Percentiles rank a stretch among this genome's conserved stretches.
Conservation (phyloP, 2,797 vertebrate genomes). For the Sebastes iracundus region DNA sequence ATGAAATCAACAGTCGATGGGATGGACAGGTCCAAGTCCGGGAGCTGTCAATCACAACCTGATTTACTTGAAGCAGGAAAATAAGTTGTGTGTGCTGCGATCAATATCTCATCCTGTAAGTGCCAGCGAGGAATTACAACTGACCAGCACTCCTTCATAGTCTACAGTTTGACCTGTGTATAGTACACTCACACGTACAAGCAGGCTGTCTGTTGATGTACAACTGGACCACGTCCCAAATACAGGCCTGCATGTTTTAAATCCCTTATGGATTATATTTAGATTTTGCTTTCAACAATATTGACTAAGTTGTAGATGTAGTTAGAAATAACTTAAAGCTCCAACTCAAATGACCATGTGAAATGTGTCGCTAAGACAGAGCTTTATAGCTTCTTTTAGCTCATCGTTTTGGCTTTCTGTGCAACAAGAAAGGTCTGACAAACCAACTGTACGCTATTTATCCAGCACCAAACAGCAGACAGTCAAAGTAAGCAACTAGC, state of each 20-base stretch:
- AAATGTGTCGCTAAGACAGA: background rate
- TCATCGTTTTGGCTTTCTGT: background rate
- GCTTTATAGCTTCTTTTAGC: background rate
- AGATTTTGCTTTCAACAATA: background rate
- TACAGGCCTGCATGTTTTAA: background rate
- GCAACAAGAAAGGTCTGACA: background rate
- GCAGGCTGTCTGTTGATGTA: slow-evolving; percentile 4
- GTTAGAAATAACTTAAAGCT: background rate
- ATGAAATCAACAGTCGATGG: slow-evolving; percentile 48
- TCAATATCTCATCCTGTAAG: slow-evolving; percentile 80
- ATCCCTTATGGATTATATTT: background rate
- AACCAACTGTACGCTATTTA: background rate
- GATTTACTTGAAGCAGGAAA: slow-evolving; percentile 69
- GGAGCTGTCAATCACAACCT: slow-evolving; percentile 63
- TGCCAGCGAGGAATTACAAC: slow-evolving; percentile 61
- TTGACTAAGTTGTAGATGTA: background rate
- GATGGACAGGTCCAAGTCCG: slow-evolving; percentile 23
- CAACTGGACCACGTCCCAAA: background rate
- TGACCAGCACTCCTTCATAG: slow-evolving; percentile 22
- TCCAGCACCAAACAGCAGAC: background rate
- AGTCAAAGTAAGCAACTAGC: background rate
- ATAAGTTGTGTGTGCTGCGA: slow-evolving; percentile 52
- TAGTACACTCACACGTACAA: background rate
- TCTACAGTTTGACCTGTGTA: slow-evolving; percentile 3
- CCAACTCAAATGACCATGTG: background rate